These are phyloP conservation scores for Sinonovacula constricta DNA, from an alignment of 1,140 invertebrate genomes.

Conservation along the genomic window DNA sequence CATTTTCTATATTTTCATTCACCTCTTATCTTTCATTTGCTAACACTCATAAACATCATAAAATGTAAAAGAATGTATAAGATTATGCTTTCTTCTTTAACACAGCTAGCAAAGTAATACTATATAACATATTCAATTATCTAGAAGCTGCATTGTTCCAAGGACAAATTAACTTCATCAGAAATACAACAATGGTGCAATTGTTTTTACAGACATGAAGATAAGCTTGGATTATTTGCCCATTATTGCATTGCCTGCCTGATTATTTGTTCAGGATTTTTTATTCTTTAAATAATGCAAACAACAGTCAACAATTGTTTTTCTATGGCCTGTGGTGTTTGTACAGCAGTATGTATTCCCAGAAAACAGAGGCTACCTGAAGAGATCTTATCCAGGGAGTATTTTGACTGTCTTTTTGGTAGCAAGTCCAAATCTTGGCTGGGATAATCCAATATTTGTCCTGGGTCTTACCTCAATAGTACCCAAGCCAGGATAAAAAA, in stretches of 20 bases:
- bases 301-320: not conserved
- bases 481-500: constrained; percentile 17
- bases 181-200: not conserved
- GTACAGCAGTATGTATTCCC: not conserved
- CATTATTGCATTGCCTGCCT: constrained; percentile 32
- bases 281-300: not conserved
- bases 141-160: no score
- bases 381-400: not conserved
- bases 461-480: constrained; percentile 9
- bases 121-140: no score
- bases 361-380: not conserved
- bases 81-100: not conserved
- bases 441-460: constrained; percentile 10
- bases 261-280: constrained; percentile 22
- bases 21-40: not conserved
- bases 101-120: no score
- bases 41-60: not conserved
- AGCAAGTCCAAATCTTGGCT: constrained; percentile 5
- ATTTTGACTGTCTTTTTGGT: not conserved
- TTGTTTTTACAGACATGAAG: not conserved
- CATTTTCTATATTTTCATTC: no score
- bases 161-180: not conserved
- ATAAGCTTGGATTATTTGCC: not conserved
- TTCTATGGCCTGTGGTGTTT: not conserved
- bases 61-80: not conserved